Percentiles rank a stretch among this genome's conserved stretches.
These are phyloP conservation scores for Labroides dimidiatus DNA, from an alignment of 2,797 vertebrate genomes.

Conservation along the genomic window DNA sequence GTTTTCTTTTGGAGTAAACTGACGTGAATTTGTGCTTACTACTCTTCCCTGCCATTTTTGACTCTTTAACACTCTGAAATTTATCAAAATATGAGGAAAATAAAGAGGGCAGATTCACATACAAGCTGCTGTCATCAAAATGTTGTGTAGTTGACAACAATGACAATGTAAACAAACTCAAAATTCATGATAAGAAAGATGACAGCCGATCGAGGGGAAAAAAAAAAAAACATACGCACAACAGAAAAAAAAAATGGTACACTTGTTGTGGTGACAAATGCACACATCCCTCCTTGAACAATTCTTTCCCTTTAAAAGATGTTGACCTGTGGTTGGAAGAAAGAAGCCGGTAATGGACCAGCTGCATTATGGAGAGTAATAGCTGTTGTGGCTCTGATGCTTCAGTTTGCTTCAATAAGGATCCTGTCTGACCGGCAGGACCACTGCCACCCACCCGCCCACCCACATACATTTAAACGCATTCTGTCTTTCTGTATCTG, in stretches of 20 bases:
- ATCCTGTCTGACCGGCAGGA: conserved; percentile 49
- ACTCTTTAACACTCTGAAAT: too few relatives aligned
- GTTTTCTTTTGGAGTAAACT: too few relatives aligned
- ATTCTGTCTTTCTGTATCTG: conserved; percentile 4
- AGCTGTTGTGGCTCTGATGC: neutral
- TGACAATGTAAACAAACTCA: too few relatives aligned
- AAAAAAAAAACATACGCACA: neutral
- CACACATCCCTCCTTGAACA: conserved; percentile 6
- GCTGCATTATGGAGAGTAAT: conserved; percentile 5
- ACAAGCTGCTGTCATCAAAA: too few relatives aligned
- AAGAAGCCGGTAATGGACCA: conserved; percentile 16
- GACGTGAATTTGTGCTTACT: too few relatives aligned
- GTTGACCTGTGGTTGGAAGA: conserved; percentile 26
- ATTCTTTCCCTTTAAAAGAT: conserved; percentile 6
- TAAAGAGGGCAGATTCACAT: too few relatives aligned
- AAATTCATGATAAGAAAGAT: too few relatives aligned
- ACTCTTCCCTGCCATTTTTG: too few relatives aligned
- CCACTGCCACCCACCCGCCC: conserved; percentile 28
- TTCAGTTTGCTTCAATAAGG: conserved; percentile 26
- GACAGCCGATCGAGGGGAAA: neutral
- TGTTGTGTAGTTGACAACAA: too few relatives aligned
- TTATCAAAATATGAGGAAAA: too few relatives aligned
- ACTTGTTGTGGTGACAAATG: conserved; percentile 3
- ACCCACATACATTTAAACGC: conserved; percentile 4
- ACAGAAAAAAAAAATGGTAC: neutral